These are phyloP conservation scores for Hirtodrosophila cameraria DNA, from an alignment of 2,888 invertebrate genomes.

Conservation along the genomic window DNA sequence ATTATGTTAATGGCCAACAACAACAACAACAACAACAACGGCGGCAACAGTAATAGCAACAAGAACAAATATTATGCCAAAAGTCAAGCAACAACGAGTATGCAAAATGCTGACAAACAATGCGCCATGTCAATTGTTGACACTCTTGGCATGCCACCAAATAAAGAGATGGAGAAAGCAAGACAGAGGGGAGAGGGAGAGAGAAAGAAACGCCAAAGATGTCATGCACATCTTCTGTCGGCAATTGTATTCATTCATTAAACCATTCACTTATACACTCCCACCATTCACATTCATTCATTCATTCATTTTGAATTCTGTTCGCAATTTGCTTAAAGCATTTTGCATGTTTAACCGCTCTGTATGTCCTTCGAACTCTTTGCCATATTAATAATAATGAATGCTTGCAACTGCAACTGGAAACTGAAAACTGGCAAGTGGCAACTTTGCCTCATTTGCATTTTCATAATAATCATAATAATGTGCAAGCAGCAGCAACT, in stretches of 20 bases:
- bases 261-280: conserved; percentile 5
- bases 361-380: conserved; percentile 31
- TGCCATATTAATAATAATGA: conserved; percentile 58
- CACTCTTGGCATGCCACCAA: conserved; percentile 10
- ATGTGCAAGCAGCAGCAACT: conserved; percentile 36
- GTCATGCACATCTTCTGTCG: conserved; percentile 29
- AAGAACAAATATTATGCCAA: conserved; percentile 48
- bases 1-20: conserved; percentile 73
- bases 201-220: too few relatives aligned
- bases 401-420: conserved; percentile 37
- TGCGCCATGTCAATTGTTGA: conserved; percentile 34
- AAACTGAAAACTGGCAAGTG: conserved; percentile 23
- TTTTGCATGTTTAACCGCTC: conserved; percentile 63
- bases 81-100: conserved; percentile 39
- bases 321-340: conserved; percentile 66
- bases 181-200: not conserved
- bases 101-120: conserved; percentile 55
- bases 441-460: conserved; percentile 70
- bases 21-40: conserved; percentile 20
- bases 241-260: conserved; percentile 35
- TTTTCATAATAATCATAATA: conserved; percentile 74
- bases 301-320: conserved; percentile 53
- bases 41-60: conserved; percentile 1
- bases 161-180: not conserved
- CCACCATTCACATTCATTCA: conserved; percentile 14